A percentile compares a stretch with the other conserved stretches of the same genome.
Evolutionary conservation across 2,888 invertebrate species (phyloP).

Genomic region (Stenodera caucasica): DNA sequence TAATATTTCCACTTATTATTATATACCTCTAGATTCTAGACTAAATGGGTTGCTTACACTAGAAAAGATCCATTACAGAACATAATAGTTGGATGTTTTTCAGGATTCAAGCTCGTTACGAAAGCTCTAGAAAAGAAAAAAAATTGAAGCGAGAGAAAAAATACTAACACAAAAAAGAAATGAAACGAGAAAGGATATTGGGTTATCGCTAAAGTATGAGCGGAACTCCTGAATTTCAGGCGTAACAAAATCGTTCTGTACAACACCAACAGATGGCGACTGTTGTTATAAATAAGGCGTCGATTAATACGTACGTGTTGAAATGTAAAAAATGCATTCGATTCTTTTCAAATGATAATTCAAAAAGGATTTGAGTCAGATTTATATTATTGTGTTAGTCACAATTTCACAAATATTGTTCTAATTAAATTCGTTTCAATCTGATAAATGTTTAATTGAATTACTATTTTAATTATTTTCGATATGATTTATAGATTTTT

Average conservation of each 20-base stretch:
- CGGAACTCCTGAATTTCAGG: conserved; percentile 10
- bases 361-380: conserved; percentile 16
- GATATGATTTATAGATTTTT: background rate
- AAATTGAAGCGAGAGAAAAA: background rate
- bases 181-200: conserved; percentile 15
- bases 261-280: conserved; percentile 23
- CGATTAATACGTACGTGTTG: conserved; percentile 31
- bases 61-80: conserved; percentile 19
- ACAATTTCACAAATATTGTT: background rate
- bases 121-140: conserved; percentile 11
- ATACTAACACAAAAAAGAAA: background rate
- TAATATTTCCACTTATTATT: background rate
- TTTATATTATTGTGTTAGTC: too few relatives aligned
- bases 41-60: background rate
- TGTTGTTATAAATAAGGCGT: too few relatives aligned
- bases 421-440: background rate
- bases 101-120: conserved; percentile 17
- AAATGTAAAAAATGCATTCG: conserved; percentile 30
- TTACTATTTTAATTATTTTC: background rate
- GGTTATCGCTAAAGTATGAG: conserved; percentile 19
- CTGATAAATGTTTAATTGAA: background rate
- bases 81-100: conserved; percentile 25
- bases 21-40: background rate
- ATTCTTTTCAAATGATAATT: conserved; percentile 34
- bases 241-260: conserved; percentile 16